These are phyloP conservation scores for Epistrophe eligans DNA, from an alignment of 2,888 invertebrate genomes.

Conservation along the genomic window DNA sequence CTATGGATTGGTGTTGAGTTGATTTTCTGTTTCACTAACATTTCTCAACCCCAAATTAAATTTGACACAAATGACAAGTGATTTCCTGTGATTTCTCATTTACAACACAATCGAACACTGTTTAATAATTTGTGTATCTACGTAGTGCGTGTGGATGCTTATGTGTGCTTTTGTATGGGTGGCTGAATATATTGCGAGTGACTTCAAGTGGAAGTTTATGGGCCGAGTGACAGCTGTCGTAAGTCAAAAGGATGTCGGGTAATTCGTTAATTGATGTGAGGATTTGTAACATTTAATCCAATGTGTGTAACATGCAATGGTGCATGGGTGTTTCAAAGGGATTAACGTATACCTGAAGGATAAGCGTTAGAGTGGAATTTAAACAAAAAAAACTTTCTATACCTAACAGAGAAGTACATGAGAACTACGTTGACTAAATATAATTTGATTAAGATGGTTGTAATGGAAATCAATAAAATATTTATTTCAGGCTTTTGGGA, in stretches of 20 bases:
- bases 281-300: constrained; percentile 61
- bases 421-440: constrained; percentile 12
- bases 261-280: constrained; percentile 67
- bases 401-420: not conserved
- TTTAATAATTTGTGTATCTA: constrained; percentile 38
- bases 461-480: constrained; percentile 38
- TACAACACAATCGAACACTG: constrained; percentile 18
- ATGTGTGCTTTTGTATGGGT: not conserved
- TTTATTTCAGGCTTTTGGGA: constrained; percentile 4
- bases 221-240: constrained; percentile 60
- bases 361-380: not conserved
- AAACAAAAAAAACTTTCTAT: not conserved
- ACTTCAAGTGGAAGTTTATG: constrained; percentile 63
- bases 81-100: constrained; percentile 52
- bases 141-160: not conserved
- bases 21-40: constrained; percentile 45
- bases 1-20: constrained; percentile 1
- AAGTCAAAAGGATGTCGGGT: constrained; percentile 44
- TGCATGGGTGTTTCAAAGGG: constrained; percentile 34
- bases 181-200: constrained; percentile 29
- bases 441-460: constrained; percentile 42
- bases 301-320: constrained; percentile 35
- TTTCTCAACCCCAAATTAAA: constrained; percentile 35
- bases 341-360: constrained; percentile 21
- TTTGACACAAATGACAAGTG: constrained; percentile 61